Base-by-base conservation (phyloP, 2,113 vertebrate species). In the Leptobrachium leishanense region DNA sequence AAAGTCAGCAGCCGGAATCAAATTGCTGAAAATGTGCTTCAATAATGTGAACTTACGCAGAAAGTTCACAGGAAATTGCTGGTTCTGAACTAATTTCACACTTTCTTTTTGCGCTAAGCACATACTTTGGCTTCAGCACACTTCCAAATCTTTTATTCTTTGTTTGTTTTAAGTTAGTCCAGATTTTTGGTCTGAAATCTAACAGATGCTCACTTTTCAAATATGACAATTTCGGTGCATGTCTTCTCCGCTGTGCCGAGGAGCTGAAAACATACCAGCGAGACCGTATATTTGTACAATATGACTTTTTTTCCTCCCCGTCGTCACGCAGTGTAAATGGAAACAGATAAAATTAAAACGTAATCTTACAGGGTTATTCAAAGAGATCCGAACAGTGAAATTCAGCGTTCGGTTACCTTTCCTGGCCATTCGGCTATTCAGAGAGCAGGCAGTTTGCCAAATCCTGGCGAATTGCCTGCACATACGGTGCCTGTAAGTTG, bases 81-180 rank as follows among this genome's bases (percentile, higher is more conserved):
- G 81, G 74, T 84, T 73, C 68, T 83, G 79, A 85, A 85, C 67
- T 85, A 79, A 76, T 55, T 65, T 71, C 74, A 74, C 78, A 81
- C 78, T 81, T 80, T 80, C 77, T 67, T 81, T 50, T 81, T 44
- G 75, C 69, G 74, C 62, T 64, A 83, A 72, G 73, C 67, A 76
- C 50, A 80, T 76, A 72, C 13, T 68, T 84, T 66, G 73, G 82
- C 67, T 75, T 81, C 79, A 82, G 65, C 57, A 78, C 68, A 79
- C 68, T 72, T 20, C 70, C 79, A 41, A 15, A 53, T 79, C 59
- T 83, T 69, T 79, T 1, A 11, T 81, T 75, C 62, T 68, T 75
- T 2, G 0, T 71, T 68, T 62, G 78, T 81, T 81, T 81, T 81
- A 74, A 81, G 63, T 81, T 74, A 68, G 71, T 68, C 72, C 78